Base-by-base conservation (phyloP, 2,888 invertebrate species). In the Epinotia bilunana region DNA sequence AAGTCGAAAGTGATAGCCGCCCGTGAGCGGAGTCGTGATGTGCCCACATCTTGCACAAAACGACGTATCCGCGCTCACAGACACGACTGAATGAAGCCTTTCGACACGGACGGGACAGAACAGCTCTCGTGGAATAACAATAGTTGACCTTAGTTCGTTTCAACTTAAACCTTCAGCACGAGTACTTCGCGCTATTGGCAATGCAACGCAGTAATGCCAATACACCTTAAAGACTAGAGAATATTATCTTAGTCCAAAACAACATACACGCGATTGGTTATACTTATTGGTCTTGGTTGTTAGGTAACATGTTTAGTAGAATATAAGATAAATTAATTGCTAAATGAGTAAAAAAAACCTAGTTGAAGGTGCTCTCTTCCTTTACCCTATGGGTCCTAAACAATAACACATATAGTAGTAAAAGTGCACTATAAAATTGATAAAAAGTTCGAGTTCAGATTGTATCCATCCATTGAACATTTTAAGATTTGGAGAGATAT, bases 1-100 rank as follows among this genome's bases (percentile, higher is more conserved):
- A 82, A 82, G 87, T 88, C 84, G 90, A 93, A 92, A 93, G 92
- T 89, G 91, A 92, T 86, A 90, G 88, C 78, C 83, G 81, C 85
- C 80, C 89, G 91, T 91, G 92, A 88, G 84, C 81, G 39, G 91
- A 84, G 81, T 90, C 76, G 78, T 81, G 86, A 90, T 81, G 77
- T 80, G 70, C n/a, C 53, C 23, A 33, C 57, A 16, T 28, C 7
- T 12, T 12, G 23, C 28, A 33, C 49, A 23, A 62, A 71, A 53
- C 62, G 53, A 12, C 70, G 18, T 53, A 71, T 39, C 18, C 12
- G 63, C n/a, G 33, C 28, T 20, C 5, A 12, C n/a, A 53, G 28
- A 28, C 28, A 28, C 49, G 11, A 53, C 3, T n/a, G 12, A 28
- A 28, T 53, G 28, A 33, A 53, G 61, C 33, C 61, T 70, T 70